Evolutionary conservation across 1,140 invertebrate genomes (phyloP).

Genomic region (Ips nitidus): DNA sequence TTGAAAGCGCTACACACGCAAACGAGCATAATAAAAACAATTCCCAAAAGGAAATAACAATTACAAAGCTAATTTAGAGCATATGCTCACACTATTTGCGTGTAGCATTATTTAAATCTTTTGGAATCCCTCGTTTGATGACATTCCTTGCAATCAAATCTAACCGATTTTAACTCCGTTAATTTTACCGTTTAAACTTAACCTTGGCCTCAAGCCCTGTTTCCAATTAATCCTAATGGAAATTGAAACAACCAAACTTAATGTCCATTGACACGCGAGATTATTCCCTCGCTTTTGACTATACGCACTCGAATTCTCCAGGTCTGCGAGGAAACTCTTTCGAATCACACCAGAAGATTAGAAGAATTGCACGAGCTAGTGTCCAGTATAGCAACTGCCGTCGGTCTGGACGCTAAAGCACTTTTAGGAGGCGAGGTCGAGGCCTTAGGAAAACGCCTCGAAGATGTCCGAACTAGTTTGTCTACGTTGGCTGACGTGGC

Average conservation of each 20-base stretch:
- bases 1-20: conserved; percentile 38
- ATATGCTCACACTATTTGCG: conserved; percentile 6
- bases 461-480: conserved; percentile 72
- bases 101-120: not conserved
- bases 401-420: conserved; percentile 68
- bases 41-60: conserved; percentile 30
- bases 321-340: conserved; percentile 75
- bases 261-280: conserved; percentile 30
- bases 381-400: conserved; percentile 72
- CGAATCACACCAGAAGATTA: conserved; percentile 66
- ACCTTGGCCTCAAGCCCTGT: conserved; percentile 28
- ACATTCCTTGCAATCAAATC: no score
- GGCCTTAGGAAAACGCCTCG: conserved; percentile 71
- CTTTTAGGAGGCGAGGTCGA: conserved; percentile 76
- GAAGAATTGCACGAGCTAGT: conserved; percentile 74
- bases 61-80: conserved; percentile 1
- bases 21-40: conserved; percentile 30
- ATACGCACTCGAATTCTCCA: not conserved
- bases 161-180: no score
- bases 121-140: no score
- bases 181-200: not conserved
- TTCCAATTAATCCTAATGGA: conserved; percentile 31
- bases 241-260: conserved; percentile 30
- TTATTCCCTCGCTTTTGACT: not conserved
- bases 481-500: conserved; percentile 73